Base-by-base conservation (phyloP, 2,888 invertebrate genomes). In the Volucella bombylans region DNA sequence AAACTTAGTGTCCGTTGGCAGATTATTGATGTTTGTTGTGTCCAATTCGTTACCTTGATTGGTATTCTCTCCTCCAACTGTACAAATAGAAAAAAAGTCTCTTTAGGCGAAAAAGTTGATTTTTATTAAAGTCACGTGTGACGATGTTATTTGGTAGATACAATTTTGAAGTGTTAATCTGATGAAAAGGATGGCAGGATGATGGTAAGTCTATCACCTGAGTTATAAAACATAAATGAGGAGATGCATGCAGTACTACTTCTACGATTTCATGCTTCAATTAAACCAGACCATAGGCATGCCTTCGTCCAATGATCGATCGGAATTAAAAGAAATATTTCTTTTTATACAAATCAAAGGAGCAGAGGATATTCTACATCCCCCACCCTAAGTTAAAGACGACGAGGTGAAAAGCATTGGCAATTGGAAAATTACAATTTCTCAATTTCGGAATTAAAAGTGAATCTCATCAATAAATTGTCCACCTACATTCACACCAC, bases 1-100 rank as follows among this genome's bases (percentile, higher is more conserved):
- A 79, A 86, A 86, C 88, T 91, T 91, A 65, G 90, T 90, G 41
- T 91, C 91, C 87, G 91, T 89, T 86, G 90, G 91, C 86, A 90
- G 89, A 88, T 90, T 91, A 55, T 90, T 91, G 86, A 91, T 88
- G 76, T 89, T 90, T 59, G 90, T 90, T 69, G 88, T 87, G 87
- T 90, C 90, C 89, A 91, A 88, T 87, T 89, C 90, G 88, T 90
- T 91, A 87, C 87, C 88, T 78, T 88, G 88, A 87, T 88, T 89
- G 87, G 87, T 89, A 76, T 88, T 89, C 82, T 87, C 89, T 87
- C 82, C 89, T 87, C 82, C 86, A 78, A 82, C 82, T 86, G 50
- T 9, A 49, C 18, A 15, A 12, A 59, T 64, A 9, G 11, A 57
- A 50, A 57, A 45, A 45, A 2, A 65, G 39, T 59, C 64, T 31